Conservation (phyloP, 1,140 invertebrate species). For the Drosophila repleta region DNA sequence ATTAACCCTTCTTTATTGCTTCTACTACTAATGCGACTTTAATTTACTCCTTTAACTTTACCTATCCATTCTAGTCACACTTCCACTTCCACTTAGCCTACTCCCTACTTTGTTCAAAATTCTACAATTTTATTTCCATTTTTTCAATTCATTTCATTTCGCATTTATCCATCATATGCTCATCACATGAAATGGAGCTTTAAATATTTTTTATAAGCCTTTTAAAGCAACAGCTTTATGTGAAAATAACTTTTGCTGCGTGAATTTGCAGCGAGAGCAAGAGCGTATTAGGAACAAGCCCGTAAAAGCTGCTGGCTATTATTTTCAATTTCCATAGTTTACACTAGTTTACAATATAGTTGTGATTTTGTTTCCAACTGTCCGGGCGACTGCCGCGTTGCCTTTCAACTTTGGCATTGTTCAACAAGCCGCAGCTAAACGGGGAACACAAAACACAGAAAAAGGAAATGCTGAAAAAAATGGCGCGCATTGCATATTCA, state of each 20-base stretch:
- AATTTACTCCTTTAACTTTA: too few relatives aligned
- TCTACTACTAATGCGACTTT: neutral
- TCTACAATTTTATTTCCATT: too few relatives aligned
- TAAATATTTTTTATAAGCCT: neutral
- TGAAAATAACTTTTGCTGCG: neutral
- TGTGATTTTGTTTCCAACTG: conserved; percentile 3
- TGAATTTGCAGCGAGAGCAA: conserved; percentile 9
- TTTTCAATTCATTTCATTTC: neutral
- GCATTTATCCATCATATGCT: neutral
- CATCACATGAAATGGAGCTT: neutral
- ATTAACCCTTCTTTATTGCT: neutral
- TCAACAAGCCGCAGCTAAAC: conserved; percentile 41
- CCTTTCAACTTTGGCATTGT: conserved; percentile 36
- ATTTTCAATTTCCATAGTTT: conserved; percentile 47
- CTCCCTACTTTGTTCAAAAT: too few relatives aligned
- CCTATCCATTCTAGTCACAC: too few relatives aligned
- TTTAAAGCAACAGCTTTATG: too few relatives aligned
- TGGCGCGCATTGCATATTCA: conserved; percentile 63
- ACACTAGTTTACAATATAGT: conserved; percentile 19
- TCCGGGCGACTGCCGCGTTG: conserved; percentile 1
- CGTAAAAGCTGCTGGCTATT: conserved; percentile 15
- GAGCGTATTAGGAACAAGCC: conserved; percentile 28
- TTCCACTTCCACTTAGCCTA: too few relatives aligned
- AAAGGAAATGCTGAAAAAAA: conserved; percentile 20
- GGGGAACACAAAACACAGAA: conserved; percentile 22